These are phyloP conservation scores for Dryomyza anilis DNA, from an alignment of 2,888 invertebrate genomes.

Conservation along the genomic window DNA sequence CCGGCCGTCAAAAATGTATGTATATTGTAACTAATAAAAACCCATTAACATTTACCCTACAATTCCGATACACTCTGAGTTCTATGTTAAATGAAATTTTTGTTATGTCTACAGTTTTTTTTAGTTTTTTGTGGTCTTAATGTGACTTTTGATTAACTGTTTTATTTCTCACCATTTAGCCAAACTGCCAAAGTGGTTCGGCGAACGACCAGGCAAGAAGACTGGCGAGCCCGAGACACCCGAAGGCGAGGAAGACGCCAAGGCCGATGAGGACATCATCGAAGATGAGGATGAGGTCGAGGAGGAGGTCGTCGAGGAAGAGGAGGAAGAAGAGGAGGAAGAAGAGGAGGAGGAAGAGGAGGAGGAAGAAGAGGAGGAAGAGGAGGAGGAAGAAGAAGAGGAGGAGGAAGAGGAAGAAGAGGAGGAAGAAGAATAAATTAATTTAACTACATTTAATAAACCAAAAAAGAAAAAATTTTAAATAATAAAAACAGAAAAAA, in stretches of 20 bases:
- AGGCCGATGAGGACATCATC: slow-evolving; percentile 75
- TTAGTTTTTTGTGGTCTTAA: no score
- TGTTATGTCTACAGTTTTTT: no score
- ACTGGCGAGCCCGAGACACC: slow-evolving; percentile 86
- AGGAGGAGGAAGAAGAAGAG: slow-evolving; percentile 60
- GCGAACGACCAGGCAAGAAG: slow-evolving; percentile 93
- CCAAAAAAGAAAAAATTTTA: slow-evolving; percentile 46
- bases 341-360: slow-evolving; percentile 68
- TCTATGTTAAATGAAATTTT: slow-evolving; percentile 12
- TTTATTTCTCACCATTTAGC: slow-evolving; percentile 66
- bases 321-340: slow-evolving; percentile 73
- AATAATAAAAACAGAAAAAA: slow-evolving; percentile 50
- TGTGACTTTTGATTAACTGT: neutral
- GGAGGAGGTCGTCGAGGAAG: slow-evolving; percentile 78
- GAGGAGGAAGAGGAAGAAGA: slow-evolving; percentile 60
- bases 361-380: slow-evolving; percentile 63
- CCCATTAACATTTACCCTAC: neutral
- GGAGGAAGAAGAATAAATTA: slow-evolving; percentile 56
- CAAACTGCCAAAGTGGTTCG: slow-evolving; percentile 94
- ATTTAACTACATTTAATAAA: slow-evolving; percentile 53
- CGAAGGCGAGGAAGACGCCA: slow-evolving; percentile 87
- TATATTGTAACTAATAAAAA: slow-evolving; percentile 43
- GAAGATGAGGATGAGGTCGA: slow-evolving; percentile 77
- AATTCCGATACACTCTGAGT: neutral
- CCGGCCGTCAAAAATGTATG: slow-evolving; percentile 89